Evolutionary conservation across 2,888 invertebrate species (phyloP).

Genomic region (Griposia aprilina): DNA sequence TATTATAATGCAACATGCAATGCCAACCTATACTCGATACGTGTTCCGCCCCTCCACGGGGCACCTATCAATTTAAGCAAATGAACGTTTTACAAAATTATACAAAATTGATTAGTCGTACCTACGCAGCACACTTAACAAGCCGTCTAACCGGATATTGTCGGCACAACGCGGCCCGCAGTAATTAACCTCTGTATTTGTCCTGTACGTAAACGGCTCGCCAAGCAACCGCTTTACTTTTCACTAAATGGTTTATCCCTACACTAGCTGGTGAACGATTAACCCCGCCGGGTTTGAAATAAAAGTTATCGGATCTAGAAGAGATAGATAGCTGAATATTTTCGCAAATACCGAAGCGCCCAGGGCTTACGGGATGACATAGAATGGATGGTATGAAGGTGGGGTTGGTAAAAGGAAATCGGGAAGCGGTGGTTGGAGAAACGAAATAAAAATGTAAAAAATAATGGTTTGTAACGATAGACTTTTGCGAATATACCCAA

Average conservation of each 20-base stretch:
- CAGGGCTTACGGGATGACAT: not conserved
- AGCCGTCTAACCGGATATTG: conserved; percentile 34
- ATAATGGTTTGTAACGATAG: not conserved
- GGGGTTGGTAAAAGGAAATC: conserved; percentile 1
- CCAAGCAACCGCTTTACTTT: conserved; percentile 47
- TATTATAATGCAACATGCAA: not conserved
- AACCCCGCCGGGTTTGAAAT: conserved; percentile 36
- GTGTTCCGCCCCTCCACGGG: not conserved
- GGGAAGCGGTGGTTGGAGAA: not conserved
- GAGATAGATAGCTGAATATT: conserved; percentile 43
- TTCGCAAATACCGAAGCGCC: conserved; percentile 35
- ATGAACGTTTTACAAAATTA: no score
- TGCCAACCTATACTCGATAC: not conserved
- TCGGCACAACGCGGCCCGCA: conserved; percentile 6
- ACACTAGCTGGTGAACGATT: conserved; percentile 55
- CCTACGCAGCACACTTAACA: not conserved
- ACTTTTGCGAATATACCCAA: not conserved
- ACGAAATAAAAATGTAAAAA: not conserved
- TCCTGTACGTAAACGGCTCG: conserved; percentile 49
- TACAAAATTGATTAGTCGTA: not conserved
- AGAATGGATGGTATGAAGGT: conserved; percentile 6
- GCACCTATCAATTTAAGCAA: no score
- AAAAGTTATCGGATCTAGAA: conserved; percentile 53
- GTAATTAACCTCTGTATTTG: conserved; percentile 65
- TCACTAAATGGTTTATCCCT: conserved; percentile 53